Evolutionary conservation across 2,888 invertebrate species (phyloP).

Genomic region (Brassicogethes aeneus): DNA sequence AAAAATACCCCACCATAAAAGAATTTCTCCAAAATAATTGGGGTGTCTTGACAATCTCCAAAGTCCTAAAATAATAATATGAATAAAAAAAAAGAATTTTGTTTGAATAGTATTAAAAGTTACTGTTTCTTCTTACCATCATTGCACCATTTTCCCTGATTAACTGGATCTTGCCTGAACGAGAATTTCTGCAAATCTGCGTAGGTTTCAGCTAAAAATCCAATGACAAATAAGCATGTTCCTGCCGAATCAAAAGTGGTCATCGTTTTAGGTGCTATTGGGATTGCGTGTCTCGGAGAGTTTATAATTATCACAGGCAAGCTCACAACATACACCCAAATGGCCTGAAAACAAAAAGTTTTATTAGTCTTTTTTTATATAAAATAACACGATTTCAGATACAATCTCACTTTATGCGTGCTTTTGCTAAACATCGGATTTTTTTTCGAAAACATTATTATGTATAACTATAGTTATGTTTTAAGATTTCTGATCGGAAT

Average conservation of each 20-base stretch:
- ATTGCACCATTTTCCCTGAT: conserved; percentile 89
- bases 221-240: conserved; percentile 74
- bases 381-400: too few relatives aligned
- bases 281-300: conserved; percentile 69
- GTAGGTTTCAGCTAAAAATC: conserved; percentile 78
- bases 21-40: conserved; percentile 90
- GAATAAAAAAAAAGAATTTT: too few relatives aligned
- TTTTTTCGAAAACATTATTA: too few relatives aligned
- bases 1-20: conserved; percentile 92
- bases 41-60: conserved; percentile 89
- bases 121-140: conserved; percentile 51
- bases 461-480: too few relatives aligned
- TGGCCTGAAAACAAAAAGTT: conserved; percentile 62
- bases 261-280: conserved; percentile 75
- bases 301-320: conserved; percentile 87
- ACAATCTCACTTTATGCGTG: too few relatives aligned
- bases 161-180: conserved; percentile 79
- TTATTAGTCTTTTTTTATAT: too few relatives aligned
- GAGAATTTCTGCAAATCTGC: conserved; percentile 90
- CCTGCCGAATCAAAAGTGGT: conserved; percentile 81
- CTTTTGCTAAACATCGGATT: too few relatives aligned
- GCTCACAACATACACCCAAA: conserved; percentile 89
- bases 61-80: conserved; percentile 26
- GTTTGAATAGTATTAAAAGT: background rate
- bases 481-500: too few relatives aligned